Base-by-base conservation (phyloP, 2,113 vertebrate species). In the Lepisosteus osseus region DNA sequence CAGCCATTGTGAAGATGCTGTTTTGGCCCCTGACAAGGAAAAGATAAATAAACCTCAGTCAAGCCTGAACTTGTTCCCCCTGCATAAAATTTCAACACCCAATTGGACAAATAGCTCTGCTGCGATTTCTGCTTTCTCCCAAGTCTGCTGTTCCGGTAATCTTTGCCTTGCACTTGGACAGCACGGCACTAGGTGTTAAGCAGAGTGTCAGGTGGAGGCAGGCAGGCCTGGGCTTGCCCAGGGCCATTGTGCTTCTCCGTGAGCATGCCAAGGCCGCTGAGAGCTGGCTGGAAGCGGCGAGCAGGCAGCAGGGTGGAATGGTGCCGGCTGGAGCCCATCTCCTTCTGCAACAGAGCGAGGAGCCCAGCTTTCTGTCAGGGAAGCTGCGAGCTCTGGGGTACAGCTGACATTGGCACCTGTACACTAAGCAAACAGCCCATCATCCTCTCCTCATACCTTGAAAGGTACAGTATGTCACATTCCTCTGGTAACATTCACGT, bases 21-120 rank as follows among this genome's bases (percentile, higher is more conserved):
- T 71, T 77, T 74, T 75, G 67, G 40, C 72, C 69, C 73, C 73
- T 72, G 43, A 77, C 73, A 76, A 54, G 41, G n/a, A 59, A 29
- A 59, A 65, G 76, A 62, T 29, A 69, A 29, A 63, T 57, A 78
- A 40, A 17, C 8, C 57, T 51, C 7, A 15, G 81, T 86, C 87
- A 87, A 17, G 84, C 71, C 79, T 74, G 65, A 78, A 82, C 87
- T 73, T 51, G 80, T 72, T 29, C 79, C 17, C 47, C 44, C 65
- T 73, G 71, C 66, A 54, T 63, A 55, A 66, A 57, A 73, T 74
- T 69, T 44, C 68, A 66, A 69, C 67, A 65, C 67, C 40, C 47
- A 29, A 74, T 41, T 65, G 68, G 62, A 47, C 55, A 71, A 74
- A 74, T 55, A 70, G 40, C 68, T 70, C 56, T 61, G 64, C 43